Conservation (phyloP, 2,797 vertebrate species). For the Prionace glauca region DNA sequence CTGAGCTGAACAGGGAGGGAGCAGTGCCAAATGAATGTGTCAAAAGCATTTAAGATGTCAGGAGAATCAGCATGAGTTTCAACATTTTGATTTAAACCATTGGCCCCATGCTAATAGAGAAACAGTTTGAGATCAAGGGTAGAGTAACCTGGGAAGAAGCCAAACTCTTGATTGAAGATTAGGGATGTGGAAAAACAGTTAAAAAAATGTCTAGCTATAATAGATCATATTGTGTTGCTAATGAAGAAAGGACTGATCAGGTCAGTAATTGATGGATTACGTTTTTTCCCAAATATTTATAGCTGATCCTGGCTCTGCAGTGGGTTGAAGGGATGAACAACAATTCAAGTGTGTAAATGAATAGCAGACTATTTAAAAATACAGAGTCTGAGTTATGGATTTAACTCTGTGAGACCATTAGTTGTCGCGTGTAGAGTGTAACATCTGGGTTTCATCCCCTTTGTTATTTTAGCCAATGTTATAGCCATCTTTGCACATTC, state of each 20-base stretch:
- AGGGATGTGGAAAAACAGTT: constrained; percentile 37
- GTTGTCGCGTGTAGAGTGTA: constrained; percentile 4
- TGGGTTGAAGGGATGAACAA: constrained; percentile 7
- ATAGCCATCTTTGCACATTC: not conserved
- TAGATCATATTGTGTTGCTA: constrained; percentile 32
- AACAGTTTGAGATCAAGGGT: constrained; percentile 39
- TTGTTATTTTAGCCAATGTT: constrained; percentile 18
- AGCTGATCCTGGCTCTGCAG: not conserved
- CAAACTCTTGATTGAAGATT: constrained; percentile 37
- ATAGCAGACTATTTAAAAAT: constrained; percentile 17
- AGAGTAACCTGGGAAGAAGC: constrained; percentile 37
- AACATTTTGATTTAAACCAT: constrained; percentile 39
- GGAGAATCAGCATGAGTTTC: constrained; percentile 37
- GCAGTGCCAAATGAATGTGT: constrained; percentile 36
- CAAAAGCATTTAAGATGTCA: constrained; percentile 39
- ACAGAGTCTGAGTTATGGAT: constrained; percentile 20
- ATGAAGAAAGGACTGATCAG: constrained; percentile 28
- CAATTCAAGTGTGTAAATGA: constrained; percentile 18
- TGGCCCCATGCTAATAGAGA: constrained; percentile 39
- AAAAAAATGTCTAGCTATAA: constrained; percentile 26
- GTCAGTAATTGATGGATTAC: constrained; percentile 34
- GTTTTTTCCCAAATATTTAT: constrained; percentile 11
- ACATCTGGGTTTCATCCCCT: constrained; percentile 28
- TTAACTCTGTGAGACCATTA: constrained; percentile 25
- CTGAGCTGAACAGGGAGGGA: constrained; percentile 34